A percentile compares a stretch with the other conserved stretches of the same genome.
phyloP scores from a whole-genome alignment of 2,113 vertebrate genomes.

The Pica pica region DNA sequence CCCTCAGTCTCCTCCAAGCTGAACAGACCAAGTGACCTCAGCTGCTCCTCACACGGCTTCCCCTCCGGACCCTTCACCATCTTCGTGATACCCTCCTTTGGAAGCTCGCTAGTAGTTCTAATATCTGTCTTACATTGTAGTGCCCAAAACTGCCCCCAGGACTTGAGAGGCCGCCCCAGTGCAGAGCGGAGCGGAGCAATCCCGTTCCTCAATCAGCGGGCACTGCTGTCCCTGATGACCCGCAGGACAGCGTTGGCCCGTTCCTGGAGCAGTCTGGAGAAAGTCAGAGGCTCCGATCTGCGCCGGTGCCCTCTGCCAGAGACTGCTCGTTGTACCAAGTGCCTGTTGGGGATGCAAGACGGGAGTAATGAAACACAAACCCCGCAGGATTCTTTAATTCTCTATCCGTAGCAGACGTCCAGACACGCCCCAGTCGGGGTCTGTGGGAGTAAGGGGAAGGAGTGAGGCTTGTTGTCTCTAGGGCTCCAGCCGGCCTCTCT shows the following conservation, averaged over 20 bases:
- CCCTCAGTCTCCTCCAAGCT: neutral
- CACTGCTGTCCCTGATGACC: neutral
- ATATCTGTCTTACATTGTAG: neutral
- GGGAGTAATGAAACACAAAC: neutral
- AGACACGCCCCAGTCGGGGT: accelerated
- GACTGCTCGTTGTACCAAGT: accelerated
- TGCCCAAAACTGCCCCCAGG: neutral
- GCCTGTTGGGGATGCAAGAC: neutral
- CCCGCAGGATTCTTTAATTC: neutral
- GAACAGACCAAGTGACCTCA: neutral
- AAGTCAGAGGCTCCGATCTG: neutral
- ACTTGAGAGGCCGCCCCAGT: too few species aligned
- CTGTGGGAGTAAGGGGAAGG: neutral
- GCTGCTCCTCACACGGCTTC: neutral
- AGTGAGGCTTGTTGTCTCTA: neutral
- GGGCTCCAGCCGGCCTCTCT: neutral
- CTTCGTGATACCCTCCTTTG: neutral
- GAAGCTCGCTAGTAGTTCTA: neutral
- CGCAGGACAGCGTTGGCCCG: neutral
- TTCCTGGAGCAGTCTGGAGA: neutral
- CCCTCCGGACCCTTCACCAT: neutral
- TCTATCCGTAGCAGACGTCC: neutral
- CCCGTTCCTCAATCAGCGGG: neutral
- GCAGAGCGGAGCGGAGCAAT: neutral
- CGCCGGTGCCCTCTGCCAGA: neutral